Conservation (phyloP, 1,140 invertebrate genomes). For the Brachionus koreanus region DNA sequence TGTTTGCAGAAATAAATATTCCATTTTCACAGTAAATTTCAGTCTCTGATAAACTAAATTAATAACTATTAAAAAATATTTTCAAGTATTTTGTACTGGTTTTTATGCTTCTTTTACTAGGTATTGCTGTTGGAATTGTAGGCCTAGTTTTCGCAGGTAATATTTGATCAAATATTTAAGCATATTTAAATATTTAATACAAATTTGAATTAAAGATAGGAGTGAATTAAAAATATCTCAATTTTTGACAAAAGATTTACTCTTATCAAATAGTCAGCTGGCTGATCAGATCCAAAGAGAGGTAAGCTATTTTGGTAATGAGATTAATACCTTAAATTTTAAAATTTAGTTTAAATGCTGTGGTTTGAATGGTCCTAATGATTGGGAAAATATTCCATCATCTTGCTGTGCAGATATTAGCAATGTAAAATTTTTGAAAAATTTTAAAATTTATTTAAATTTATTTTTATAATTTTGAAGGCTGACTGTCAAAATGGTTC, state of each 20-base stretch:
- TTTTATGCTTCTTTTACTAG: background rate
- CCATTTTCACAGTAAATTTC: background rate
- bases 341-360: conserved; percentile 29
- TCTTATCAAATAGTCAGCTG: background rate
- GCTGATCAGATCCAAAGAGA: background rate
- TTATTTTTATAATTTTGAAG: background rate
- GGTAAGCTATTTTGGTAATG: background rate
- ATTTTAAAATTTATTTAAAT: background rate
- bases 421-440: background rate
- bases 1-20: background rate
- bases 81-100: background rate
- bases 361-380: background rate
- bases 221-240: background rate
- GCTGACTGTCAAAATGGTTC: background rate
- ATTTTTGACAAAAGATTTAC: background rate
- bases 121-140: background rate
- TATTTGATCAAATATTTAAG: background rate
- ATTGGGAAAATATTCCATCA: background rate
- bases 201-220: background rate
- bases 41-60: background rate
- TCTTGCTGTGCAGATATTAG: background rate
- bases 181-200: background rate
- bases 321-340: background rate
- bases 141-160: background rate
- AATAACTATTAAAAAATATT: background rate